These are phyloP conservation scores for fruit fly (Drosophila melanogaster) DNA, from an alignment of 1,140 invertebrate genomes.

Conservation along the genomic window Release_6_plus_ISO1_MT NT_037436.4:18726001-18726500, in stretches of 20 bases:
- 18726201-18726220: conserved; percentile 46
- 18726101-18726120: conserved; percentile 47
- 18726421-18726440: background rate
- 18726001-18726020: conserved; percentile 27
- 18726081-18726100: conserved; percentile 54
- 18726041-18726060: conserved; percentile 57
- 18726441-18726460: background rate
- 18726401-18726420: background rate
- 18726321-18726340: conserved; percentile 53
- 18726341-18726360: conserved; percentile 36
- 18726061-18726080: conserved; percentile 33
- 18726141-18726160: background rate
- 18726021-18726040: conserved; percentile 33
- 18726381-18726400: conserved; percentile 1
- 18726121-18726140: conserved; percentile 13
- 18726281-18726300: conserved; percentile 12
- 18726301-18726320: conserved; percentile 51
- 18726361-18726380: conserved; percentile 12
- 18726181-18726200: conserved; percentile 54
- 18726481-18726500: too few relatives aligned
- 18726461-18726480: too few relatives aligned
- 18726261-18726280: conserved; percentile 5
- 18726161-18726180: conserved; percentile 51
- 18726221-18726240: conserved; percentile 42
- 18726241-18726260: conserved; percentile 34